These are phyloP conservation scores for Rhaphigaster nebulosa DNA, from an alignment of 2,888 invertebrate genomes.

Conservation along the genomic window DNA sequence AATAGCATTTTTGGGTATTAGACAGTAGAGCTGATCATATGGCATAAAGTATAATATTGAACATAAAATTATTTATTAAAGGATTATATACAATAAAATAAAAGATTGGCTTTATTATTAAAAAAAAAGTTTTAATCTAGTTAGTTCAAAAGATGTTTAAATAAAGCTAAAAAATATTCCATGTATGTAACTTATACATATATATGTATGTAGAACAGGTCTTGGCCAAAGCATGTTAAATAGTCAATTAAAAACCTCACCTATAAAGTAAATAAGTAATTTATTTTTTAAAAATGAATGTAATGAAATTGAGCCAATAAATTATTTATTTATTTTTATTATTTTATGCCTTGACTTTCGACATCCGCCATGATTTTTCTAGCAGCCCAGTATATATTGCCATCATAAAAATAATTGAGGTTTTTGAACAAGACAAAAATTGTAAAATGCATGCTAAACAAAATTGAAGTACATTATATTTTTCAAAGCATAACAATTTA, in stretches of 20 bases:
- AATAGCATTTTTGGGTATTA: accelerated
- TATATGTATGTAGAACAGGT: no score
- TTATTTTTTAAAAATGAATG: no score
- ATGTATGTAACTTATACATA: neutral
- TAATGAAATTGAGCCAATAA: neutral
- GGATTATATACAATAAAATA: neutral
- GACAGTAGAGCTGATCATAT: neutral
- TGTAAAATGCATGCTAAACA: neutral
- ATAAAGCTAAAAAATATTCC: neutral
- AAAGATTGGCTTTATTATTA: neutral
- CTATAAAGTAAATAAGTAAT: neutral
- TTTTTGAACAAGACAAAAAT: neutral
- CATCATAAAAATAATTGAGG: neutral
- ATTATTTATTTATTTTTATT: no score
- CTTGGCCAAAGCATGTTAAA: neutral
- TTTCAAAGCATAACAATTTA: neutral
- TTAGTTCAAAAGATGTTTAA: neutral
- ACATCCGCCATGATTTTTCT: no score
- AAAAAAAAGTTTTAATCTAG: neutral
- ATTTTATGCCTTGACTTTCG: no score
- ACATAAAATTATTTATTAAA: neutral
- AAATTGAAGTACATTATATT: neutral
- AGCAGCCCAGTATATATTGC: no score
- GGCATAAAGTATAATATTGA: neutral
- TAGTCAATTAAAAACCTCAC: neutral